A percentile compares a stretch with the other conserved stretches of the same genome.
Conservation (phyloP, 2,113 vertebrate species). For the Lethenteron reissneri region DNA sequence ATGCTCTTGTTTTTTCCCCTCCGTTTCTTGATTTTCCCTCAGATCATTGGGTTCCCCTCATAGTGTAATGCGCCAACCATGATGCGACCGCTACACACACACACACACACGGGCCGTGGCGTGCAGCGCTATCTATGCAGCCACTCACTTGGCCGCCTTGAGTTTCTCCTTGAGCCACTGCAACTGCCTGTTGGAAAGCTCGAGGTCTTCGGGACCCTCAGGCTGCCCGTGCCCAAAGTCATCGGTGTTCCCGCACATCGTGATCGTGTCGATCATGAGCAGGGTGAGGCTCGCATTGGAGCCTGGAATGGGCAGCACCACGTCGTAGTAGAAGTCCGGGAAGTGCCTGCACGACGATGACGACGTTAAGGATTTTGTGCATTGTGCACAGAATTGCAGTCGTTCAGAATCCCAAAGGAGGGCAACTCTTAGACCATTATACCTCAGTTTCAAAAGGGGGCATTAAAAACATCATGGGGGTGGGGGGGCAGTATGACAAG, state of each 20-base stretch:
- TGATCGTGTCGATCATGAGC: constrained; percentile 56
- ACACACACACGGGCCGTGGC: background rate
- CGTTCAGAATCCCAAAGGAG: too few relatives aligned
- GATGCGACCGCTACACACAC: background rate
- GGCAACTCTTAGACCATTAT: too few relatives aligned
- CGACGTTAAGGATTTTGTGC: background rate
- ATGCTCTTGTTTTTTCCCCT: too few relatives aligned
- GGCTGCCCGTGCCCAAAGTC: constrained; percentile 35
- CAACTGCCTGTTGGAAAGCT: constrained; percentile 33
- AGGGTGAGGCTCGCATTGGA: constrained; percentile 35
- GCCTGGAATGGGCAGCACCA: constrained; percentile 37
- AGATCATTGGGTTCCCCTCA: too few relatives aligned
- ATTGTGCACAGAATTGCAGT: too few relatives aligned
- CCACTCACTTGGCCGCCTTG: constrained; percentile 16
- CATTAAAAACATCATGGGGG: too few relatives aligned
- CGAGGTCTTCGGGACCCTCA: constrained; percentile 14
- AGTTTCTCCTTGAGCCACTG: constrained; percentile 44
- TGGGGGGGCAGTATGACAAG: too few relatives aligned
- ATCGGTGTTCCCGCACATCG: constrained; percentile 46
- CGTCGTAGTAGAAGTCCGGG: constrained; percentile 48
- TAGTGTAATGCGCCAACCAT: background rate
- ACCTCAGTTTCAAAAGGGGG: too few relatives aligned
- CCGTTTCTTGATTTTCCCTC: too few relatives aligned
- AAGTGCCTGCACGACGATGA: constrained; percentile 30
- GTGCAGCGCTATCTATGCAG: background rate